Percentiles rank a stretch among this genome's conserved stretches.
Evolutionary conservation across 2,113 vertebrate species (phyloP).

Genomic region (Myiagra hebetior): DNA sequence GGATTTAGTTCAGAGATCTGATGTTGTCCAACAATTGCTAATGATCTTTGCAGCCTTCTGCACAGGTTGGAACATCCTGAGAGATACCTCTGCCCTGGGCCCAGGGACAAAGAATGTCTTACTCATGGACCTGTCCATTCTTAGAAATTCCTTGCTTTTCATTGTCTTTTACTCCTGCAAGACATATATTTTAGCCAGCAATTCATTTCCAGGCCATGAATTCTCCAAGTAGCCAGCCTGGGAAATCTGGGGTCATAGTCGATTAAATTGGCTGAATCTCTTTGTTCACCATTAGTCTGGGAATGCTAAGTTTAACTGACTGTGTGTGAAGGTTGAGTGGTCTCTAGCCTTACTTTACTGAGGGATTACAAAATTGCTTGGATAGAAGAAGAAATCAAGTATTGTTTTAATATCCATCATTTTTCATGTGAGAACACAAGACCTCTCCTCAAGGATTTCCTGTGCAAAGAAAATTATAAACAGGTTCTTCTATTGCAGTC

Average conservation of each 20-base stretch:
- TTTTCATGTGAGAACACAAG: not conserved
- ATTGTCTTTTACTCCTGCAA: not conserved
- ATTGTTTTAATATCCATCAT: not conserved
- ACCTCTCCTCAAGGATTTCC: not conserved
- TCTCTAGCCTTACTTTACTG: not conserved
- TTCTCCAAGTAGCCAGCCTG: not conserved
- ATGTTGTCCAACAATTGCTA: not conserved
- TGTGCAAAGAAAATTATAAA: not conserved
- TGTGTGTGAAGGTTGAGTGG: not conserved
- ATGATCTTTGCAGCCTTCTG: not conserved
- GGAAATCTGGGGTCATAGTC: not conserved
- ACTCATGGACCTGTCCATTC: not conserved
- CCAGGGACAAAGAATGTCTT: not conserved
- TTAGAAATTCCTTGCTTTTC: not conserved
- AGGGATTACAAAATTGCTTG: not conserved
- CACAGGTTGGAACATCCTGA: not conserved
- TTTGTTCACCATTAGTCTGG: not conserved
- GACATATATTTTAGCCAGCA: not conserved
- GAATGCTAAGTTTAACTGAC: not conserved
- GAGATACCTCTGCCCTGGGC: not conserved
- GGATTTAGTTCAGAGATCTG: not conserved
- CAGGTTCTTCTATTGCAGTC: not conserved
- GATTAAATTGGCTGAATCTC: not conserved
- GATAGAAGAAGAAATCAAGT: not conserved
- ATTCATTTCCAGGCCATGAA: not conserved